Base-by-base conservation (phyloP, 2,797 vertebrate genomes). In the Alosa sapidissima region DNA sequence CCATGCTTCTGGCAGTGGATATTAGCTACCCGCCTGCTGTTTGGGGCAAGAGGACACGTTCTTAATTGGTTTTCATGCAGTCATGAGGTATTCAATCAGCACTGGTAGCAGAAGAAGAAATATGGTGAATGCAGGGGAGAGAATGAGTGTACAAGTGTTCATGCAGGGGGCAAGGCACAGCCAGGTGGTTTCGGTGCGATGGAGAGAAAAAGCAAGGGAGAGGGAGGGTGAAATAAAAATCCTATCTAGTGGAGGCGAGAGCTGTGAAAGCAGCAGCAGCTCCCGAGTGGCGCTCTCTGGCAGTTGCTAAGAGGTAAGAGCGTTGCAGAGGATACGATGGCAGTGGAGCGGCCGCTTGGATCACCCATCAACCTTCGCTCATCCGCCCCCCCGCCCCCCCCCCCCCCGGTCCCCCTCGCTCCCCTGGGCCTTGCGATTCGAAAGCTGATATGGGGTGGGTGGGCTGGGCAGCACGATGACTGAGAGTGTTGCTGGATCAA, bases 401-500 rank as follows among this genome's bases (percentile, higher is more conserved):
- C 8, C 8, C 65, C 65, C 19, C 36, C 41, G 21, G 41, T 78
- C 16, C 78, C 36, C 8, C 41, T 47, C 33, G 5, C 68, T 68
- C 91, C 90, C 90, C 47, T 85, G 81, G 92, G 92, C 91, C 91
- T 89, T 93, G 89, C 94, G 86, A 92, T 95, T 92, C 94, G 16
- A 78, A 41, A 41, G 41, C 41, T 28, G 72, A 78, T 41, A 78
- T 45, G 28, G 72, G 72, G 14, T 78, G 72, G 72, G 41, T 78
- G 24, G 62, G 52, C 10, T 6, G 21, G 11, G 33, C 9, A 91
- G 91, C 88, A 88, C 91, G 90, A 86, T 92, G 92, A 94, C 92
- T 89, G 90, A 14, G 91, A 88, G 86, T 87, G 85, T 93, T 95
- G 93, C 91, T 89, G 33, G 85, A 89, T 82, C 89, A 91, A 89